A percentile compares a stretch with the other conserved stretches of the same genome.
These are phyloP conservation scores for Euzetes globulus DNA, from an alignment of 2,888 invertebrate genomes.

Conservation along the genomic window DNA sequence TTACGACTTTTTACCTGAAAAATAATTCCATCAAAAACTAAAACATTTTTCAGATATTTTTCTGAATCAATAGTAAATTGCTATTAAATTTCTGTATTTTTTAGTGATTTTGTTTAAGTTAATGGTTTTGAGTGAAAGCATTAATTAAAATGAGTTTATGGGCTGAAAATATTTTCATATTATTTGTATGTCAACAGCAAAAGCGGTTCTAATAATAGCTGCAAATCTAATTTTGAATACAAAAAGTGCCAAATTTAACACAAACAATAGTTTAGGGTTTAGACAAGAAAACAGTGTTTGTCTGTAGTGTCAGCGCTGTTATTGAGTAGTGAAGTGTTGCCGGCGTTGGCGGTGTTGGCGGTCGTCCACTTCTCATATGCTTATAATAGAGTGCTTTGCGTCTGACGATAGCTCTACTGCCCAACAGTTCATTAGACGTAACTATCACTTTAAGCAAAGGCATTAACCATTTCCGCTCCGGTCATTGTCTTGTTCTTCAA, in stretches of 20 bases:
- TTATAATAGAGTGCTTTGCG: not conserved
- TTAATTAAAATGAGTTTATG: too few species aligned
- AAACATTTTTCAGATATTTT: too few species aligned
- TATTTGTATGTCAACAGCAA: not conserved
- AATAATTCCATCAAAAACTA: too few species aligned
- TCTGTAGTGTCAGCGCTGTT: not conserved
- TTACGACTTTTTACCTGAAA: too few species aligned
- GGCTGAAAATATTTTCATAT: not conserved
- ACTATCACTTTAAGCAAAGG: conserved; percentile 8
- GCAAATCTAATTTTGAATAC: not conserved
- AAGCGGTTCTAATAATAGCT: not conserved
- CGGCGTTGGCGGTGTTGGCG: not conserved
- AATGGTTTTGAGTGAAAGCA: too few species aligned
- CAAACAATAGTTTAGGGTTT: not conserved
- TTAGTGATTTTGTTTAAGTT: too few species aligned
- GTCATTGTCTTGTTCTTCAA: conserved; percentile 10
- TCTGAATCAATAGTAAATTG: too few species aligned
- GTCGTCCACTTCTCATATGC: not conserved
- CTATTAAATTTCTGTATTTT: too few species aligned
- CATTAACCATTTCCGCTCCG: conserved; percentile 20
- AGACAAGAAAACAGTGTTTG: not conserved
- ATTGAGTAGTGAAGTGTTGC: conserved; percentile 3
- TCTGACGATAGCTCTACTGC: not conserved
- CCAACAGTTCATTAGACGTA: conserved; percentile 11
- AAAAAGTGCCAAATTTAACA: conserved; percentile 9